phyloP scores from a whole-genome alignment of 64 coral and sea anemone species.

The Montipora efflorescens region DNA sequence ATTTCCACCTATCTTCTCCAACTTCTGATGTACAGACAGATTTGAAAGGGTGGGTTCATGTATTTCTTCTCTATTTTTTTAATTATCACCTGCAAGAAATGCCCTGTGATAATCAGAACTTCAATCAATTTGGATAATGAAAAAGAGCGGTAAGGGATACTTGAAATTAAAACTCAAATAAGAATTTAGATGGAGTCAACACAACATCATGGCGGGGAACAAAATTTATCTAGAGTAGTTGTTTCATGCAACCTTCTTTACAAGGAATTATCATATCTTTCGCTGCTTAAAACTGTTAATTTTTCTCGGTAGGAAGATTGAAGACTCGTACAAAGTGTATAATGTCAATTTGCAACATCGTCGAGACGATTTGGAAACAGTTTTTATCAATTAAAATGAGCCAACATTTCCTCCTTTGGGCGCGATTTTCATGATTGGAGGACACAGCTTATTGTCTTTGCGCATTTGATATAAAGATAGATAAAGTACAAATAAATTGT shows the following conservation, averaged over 20 bases:
- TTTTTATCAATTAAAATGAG: not conserved
- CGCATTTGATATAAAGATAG: not conserved
- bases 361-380: not conserved
- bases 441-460: not conserved
- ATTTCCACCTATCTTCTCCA: not conserved
- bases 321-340: not conserved
- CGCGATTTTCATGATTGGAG: not conserved
- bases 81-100: too few species aligned
- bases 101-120: too few species aligned
- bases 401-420: not conserved
- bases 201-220: too few species aligned
- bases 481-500: too few species aligned
- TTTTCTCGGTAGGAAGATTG: not conserved
- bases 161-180: not conserved
- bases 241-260: too few species aligned
- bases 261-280: too few species aligned
- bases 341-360: not conserved
- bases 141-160: too few species aligned
- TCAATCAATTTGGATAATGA: too few species aligned
- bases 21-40: not conserved
- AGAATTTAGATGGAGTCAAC: too few species aligned
- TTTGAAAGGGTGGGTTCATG: not conserved
- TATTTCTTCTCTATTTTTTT: too few species aligned
- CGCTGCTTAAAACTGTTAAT: too few species aligned
- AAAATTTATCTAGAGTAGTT: too few species aligned